A percentile compares a stretch with the other conserved stretches of the same genome.
Evolutionary conservation across 2,113 vertebrate genomes (phyloP).

Genomic region (Cyanocitta stelleri): DNA sequence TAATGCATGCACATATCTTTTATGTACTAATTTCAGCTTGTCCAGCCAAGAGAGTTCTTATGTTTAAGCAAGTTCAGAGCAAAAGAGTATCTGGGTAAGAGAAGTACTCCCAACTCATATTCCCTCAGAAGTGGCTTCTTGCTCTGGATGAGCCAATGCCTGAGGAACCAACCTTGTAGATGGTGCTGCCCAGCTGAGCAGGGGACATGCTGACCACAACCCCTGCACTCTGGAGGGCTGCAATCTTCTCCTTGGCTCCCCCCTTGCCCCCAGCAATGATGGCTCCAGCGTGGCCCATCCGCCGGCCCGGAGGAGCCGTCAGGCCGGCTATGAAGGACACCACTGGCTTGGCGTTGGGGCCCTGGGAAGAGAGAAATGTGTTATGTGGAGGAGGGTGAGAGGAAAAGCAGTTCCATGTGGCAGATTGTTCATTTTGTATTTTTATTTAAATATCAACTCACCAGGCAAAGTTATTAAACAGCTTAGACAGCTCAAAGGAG

Average conservation of each 20-base stretch:
- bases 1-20: background rate
- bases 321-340: slow-evolving; percentile 98
- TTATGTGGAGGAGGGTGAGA: accelerated
- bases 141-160: too few species aligned
- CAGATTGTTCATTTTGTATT: too few species aligned
- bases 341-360: slow-evolving; percentile 88
- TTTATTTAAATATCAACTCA: background rate
- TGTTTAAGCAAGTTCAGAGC: background rate
- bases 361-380: slow-evolving; percentile 65
- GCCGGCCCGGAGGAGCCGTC: slow-evolving; percentile 91
- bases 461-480: background rate
- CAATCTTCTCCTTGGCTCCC: slow-evolving; percentile 96
- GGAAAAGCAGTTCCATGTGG: background rate
- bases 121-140: background rate
- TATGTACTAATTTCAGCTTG: background rate
- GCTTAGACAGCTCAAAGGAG: background rate
- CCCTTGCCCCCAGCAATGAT: slow-evolving; percentile 98
- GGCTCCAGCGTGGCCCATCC: slow-evolving; percentile 96
- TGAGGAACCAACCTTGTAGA: slow-evolving; percentile 83
- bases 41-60: background rate
- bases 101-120: accelerated
- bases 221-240: slow-evolving; percentile 91
- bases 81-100: background rate
- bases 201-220: slow-evolving; percentile 97
- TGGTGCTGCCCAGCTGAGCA: slow-evolving; percentile 94